Evolutionary conservation across 2,888 invertebrate species (phyloP), one percentile per base, ranked within the genome.

Genomic region (Synanthedon formicaeformis): DNA sequence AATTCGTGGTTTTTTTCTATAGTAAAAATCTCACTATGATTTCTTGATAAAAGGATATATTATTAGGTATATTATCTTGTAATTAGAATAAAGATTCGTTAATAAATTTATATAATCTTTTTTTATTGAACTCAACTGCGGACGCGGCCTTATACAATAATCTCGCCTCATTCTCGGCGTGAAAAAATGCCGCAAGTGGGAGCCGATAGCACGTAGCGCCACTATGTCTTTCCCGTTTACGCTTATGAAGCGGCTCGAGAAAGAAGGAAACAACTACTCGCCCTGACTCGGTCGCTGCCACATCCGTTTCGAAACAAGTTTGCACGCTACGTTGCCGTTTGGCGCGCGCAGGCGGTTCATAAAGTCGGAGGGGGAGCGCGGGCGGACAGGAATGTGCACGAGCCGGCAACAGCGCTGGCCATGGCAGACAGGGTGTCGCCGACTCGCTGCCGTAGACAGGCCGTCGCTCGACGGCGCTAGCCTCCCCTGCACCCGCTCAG

Each of bases 371-470:
- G 63, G 74, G 78, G 78, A 78, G 83, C 71, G 77, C 81, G 78
- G 83, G 86, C 81, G 84, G 82, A 78, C 74, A 85, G 78, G 86
- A 85, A 83, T 90, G 89, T 66, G 87, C 73, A 73, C 71, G 65
- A 72, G 67, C 62, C 83, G 92, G 90, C 93, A 93, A 91, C 93
- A 81, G 60, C 75, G 92, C 89, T 86, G 91, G 91, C 92, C 92
- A 92, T 90, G 92, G 94, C 94, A 95, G 95, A 95, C 95, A 94
- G 93, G 93, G 94, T 94, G 95, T 95, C 95, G 95, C 95, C 95
- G 92, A 90, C 92, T 90, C 89, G 91, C 90, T 90, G 90, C 89
- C 90, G 92, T 91, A 92, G 93, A 93, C 92, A 92, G 89, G 89
- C 90, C 92, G 92, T 92, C 92, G 91, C 90, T 90, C 83, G 81